phyloP scores from a whole-genome alignment of 1,140 invertebrate species.

The Caerostris extrusa region DNA sequence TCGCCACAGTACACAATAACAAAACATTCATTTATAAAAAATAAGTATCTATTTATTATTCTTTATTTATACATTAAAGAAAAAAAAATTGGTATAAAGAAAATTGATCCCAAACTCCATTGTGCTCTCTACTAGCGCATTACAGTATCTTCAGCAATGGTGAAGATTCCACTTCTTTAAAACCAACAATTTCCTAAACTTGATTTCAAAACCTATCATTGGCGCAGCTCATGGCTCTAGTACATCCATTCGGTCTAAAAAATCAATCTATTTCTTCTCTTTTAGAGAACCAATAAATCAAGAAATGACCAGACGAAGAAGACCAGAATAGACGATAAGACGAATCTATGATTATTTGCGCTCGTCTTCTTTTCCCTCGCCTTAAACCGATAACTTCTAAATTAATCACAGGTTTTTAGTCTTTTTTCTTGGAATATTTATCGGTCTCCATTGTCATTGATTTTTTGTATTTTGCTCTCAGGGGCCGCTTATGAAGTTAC shows the following conservation, averaged over 20 bases:
- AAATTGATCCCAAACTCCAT: too few species aligned
- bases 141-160: too few species aligned
- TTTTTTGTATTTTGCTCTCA: constrained; percentile 60
- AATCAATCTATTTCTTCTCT: constrained; percentile 65
- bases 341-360: constrained; percentile 77
- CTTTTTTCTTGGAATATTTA: constrained; percentile 71
- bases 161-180: constrained; percentile 16
- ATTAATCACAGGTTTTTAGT: constrained; percentile 73
- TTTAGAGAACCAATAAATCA: constrained; percentile 71
- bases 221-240: constrained; percentile 43
- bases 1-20: too few species aligned
- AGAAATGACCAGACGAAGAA: constrained; percentile 73
- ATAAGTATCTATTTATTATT: too few species aligned
- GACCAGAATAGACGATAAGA: constrained; percentile 76
- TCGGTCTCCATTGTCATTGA: constrained; percentile 64
- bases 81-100: too few species aligned
- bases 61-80: too few species aligned
- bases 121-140: too few species aligned
- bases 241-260: constrained; percentile 61
- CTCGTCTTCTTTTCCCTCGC: constrained; percentile 48
- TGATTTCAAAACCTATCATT: constrained; percentile 58
- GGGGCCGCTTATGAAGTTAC: constrained; percentile 61
- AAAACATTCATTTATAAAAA: too few species aligned
- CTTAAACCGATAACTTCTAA: constrained; percentile 76
- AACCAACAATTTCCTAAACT: constrained; percentile 66